These are phyloP conservation scores for Drosophila funebris DNA, from an alignment of 1,140 invertebrate genomes.

Conservation along the genomic window DNA sequence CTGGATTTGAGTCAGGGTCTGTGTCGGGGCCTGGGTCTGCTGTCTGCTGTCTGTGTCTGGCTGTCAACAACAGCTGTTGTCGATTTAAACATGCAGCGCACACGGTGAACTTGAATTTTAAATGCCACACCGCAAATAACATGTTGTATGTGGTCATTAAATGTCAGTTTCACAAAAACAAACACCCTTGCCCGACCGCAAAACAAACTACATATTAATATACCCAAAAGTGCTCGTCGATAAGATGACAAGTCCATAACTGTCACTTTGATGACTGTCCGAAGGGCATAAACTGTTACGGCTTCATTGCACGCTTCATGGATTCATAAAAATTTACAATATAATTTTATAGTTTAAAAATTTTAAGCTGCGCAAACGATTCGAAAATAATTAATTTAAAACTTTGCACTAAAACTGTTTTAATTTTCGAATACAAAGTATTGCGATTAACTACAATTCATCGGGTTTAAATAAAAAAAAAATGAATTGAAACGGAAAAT, in stretches of 20 bases:
- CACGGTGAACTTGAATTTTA: constrained; percentile 74
- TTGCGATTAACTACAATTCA: not conserved
- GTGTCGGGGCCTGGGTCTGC: not conserved
- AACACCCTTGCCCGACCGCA: constrained; percentile 1
- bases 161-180: constrained; percentile 71
- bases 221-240: constrained; percentile 21
- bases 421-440: no score
- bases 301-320: not conserved
- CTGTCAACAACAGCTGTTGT: constrained; percentile 70
- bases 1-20: not conserved
- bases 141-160: constrained; percentile 73
- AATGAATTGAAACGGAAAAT: not conserved
- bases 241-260: constrained; percentile 43
- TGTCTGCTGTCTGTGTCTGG: constrained; percentile 1
- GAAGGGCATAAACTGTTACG: constrained; percentile 17
- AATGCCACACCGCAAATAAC: constrained; percentile 66
- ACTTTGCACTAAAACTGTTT: no score
- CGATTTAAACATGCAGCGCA: constrained; percentile 42
- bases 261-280: constrained; percentile 46
- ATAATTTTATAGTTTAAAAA: not conserved
- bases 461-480: not conserved
- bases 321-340: not conserved
- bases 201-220: constrained; percentile 56
- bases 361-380: not conserved
- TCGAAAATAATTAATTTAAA: no score